Percentiles rank a stretch among this genome's conserved stretches.
These are phyloP conservation scores for Meganola albula DNA, from an alignment of 2,888 invertebrate genomes.

Conservation along the genomic window DNA sequence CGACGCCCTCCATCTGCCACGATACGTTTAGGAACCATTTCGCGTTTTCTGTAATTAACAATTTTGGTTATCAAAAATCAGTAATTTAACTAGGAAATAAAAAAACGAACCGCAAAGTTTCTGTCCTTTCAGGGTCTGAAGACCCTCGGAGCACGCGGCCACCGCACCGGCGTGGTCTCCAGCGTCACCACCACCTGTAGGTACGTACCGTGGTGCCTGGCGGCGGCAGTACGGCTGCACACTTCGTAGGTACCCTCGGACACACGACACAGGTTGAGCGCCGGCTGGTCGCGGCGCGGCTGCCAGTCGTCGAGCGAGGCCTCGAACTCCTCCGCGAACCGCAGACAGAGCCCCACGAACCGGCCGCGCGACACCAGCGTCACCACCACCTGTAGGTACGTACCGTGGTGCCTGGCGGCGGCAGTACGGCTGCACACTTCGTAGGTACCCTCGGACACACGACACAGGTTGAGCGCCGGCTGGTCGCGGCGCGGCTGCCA, in stretches of 20 bases:
- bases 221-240: constrained; percentile 93
- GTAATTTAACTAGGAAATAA: too few species aligned
- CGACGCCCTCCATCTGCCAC: constrained; percentile 99
- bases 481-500: constrained; percentile 95
- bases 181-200: too few species aligned
- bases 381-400: too few species aligned
- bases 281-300: constrained; percentile 88
- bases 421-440: constrained; percentile 97
- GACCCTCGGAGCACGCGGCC: too few species aligned
- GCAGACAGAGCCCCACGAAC: constrained; percentile 92
- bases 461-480: constrained; percentile 92
- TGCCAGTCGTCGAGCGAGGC: constrained; percentile 98
- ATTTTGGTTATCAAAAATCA: too few species aligned
- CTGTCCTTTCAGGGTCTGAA: too few species aligned
- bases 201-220: constrained; percentile 83
- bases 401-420: constrained; percentile 88
- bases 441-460: constrained; percentile 99
- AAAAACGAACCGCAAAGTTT: too few species aligned
- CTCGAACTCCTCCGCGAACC: constrained; percentile 98
- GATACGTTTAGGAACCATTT: constrained; percentile 99
- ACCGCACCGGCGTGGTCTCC: too few species aligned
- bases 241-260: constrained; percentile 99
- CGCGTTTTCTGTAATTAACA: constrained; percentile 95
- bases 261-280: constrained; percentile 96
- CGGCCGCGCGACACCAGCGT: constrained; percentile 89